Evolutionary conservation across 2,113 vertebrate species (phyloP), one percentile per base, ranked within the genome.

Genomic region (Pterocles gutturalis): DNA sequence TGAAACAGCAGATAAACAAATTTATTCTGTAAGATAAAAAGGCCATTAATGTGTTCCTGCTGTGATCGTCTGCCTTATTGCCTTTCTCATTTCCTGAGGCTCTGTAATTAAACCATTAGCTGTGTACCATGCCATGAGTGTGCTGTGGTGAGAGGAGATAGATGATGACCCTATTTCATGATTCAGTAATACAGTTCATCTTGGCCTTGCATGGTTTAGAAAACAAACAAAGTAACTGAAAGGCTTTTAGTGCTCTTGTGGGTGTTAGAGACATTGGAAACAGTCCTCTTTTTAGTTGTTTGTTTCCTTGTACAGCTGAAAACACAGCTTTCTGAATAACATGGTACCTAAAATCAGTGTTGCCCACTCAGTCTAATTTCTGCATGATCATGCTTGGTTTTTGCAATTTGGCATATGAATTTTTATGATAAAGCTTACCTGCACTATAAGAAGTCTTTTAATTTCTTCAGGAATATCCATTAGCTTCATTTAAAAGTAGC

Each of bases 1-100:
- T 65, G 95, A 82, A 96, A 97, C 95, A 97, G 86, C 97, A 97
- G 96, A 98, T 97, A 98, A 98, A 98, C 96, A 97, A 82, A 98
- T 98, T 96, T 97, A 95, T 98, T 95, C 96, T 91, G 69, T 85
- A 95, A 97, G 94, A 95, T 97, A 97, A 97, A 97, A 96, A 94
- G 92, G 36, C 87, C 88, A 96, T 97, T 97, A 97, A 97, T 97
- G 79, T 65, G 86, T 88, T 94, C 96, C 96, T 95, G 83, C 97
- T 98, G 98, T 95, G 96, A 97, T 97, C 11, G 17, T 58, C 91
- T 92, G 93, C 76, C 48, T 96, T 95, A 96, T 31, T 95, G 96
- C 80, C 91, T 70, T 94, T 81, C 87, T 90, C 65, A 34, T 97
- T 98, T 98, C 97, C 96, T 88, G 86, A 67, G 89, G 41, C 91